Evolutionary conservation across 2,888 invertebrate species (phyloP).

Genomic region (Cecidostiba fungosa): DNA sequence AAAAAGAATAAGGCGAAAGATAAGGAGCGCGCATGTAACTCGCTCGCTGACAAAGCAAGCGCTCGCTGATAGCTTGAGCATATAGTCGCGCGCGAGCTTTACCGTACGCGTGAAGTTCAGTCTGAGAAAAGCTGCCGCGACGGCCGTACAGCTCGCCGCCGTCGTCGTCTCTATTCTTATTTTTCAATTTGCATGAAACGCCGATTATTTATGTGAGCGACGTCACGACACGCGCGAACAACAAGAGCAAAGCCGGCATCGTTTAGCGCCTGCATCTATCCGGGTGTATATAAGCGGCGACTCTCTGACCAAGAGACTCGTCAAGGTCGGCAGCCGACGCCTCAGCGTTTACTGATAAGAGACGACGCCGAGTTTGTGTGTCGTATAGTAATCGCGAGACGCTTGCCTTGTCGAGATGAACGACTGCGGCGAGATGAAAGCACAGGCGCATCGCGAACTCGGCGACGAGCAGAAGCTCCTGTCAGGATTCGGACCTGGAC

Average conservation of each 20-base stretch:
- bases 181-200: slow-evolving; percentile 23
- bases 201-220: slow-evolving; percentile 11
- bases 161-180: neutral
- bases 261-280: neutral
- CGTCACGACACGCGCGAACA: slow-evolving; percentile 14
- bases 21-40: slow-evolving; percentile 5
- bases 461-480: neutral
- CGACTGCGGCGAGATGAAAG: neutral
- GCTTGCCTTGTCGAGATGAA: neutral
- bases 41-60: slow-evolving; percentile 23
- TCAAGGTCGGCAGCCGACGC: neutral
- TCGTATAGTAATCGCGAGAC: neutral
- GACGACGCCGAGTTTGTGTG: neutral
- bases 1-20: slow-evolving; percentile 14
- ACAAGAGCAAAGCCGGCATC: slow-evolving; percentile 26
- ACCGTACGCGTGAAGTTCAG: neutral
- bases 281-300: slow-evolving; percentile 5
- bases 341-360: slow-evolving; percentile 7
- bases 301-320: slow-evolving; percentile 1
- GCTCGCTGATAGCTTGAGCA: slow-evolving; percentile 19
- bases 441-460: neutral
- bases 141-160: neutral
- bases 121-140: slow-evolving; percentile 1
- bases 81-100: slow-evolving; percentile 3
- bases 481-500: neutral